Percentiles rank a stretch among this genome's conserved stretches.
These are phyloP conservation scores for Molanna angustata DNA, from an alignment of 2,888 invertebrate genomes.

Conservation along the genomic window DNA sequence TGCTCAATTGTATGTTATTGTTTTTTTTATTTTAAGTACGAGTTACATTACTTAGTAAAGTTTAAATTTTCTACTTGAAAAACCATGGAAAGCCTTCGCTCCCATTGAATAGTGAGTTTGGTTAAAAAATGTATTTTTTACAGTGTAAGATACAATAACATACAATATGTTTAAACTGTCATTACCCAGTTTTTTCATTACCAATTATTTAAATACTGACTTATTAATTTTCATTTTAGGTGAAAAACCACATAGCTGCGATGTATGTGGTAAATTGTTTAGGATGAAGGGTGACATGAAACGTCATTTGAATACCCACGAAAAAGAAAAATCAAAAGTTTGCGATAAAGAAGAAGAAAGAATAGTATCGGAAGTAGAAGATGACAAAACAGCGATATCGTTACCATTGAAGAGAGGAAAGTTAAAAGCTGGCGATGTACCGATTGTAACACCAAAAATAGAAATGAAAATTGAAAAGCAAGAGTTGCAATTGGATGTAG, in stretches of 20 bases:
- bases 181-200: no score
- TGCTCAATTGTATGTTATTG: no score
- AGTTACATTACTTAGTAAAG: no score
- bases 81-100: no score
- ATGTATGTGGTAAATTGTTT: constrained; percentile 77
- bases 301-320: constrained; percentile 73
- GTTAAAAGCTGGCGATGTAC: constrained; percentile 4
- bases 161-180: no score
- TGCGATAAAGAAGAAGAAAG: constrained; percentile 16
- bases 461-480: constrained; percentile 28
- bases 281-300: constrained; percentile 81
- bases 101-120: no score
- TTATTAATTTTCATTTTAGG: constrained; percentile 49
- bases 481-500: constrained; percentile 18
- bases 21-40: no score
- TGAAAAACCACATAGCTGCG: constrained; percentile 74
- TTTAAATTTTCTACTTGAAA: no score
- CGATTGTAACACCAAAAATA: constrained; percentile 16
- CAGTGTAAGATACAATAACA: no score
- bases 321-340: constrained; percentile 36
- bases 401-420: constrained; percentile 11
- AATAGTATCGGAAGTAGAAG: constrained; percentile 3
- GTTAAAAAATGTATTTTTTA: no score
- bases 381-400: background rate
- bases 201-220: no score